These are phyloP conservation scores for Drosophila hydei DNA, from an alignment of 1,140 invertebrate genomes.

Conservation along the genomic window DNA sequence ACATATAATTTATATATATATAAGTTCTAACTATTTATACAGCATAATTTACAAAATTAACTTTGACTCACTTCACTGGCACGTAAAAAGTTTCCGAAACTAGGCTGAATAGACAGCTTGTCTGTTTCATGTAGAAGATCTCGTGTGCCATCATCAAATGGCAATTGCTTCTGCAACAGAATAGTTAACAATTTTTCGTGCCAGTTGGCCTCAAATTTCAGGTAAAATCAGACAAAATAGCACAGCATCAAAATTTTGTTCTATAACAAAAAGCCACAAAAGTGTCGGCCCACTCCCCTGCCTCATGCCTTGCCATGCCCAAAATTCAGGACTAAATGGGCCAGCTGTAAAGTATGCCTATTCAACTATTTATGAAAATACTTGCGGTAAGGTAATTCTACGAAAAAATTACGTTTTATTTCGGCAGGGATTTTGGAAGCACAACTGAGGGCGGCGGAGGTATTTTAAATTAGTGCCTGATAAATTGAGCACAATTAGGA, in stretches of 20 bases:
- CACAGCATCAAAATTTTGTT: constrained; percentile 44
- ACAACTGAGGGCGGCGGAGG: background rate
- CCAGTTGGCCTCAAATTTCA: constrained; percentile 53
- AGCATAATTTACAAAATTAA: background rate
- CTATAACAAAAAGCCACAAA: constrained; percentile 52
- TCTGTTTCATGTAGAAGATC: constrained; percentile 1
- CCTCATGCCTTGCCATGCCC: constrained; percentile 13
- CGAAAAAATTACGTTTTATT: constrained; percentile 31
- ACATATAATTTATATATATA: no score
- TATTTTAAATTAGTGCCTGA: constrained; percentile 22
- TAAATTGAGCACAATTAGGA: constrained; percentile 33
- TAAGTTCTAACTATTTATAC: no score
- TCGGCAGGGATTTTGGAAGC: constrained; percentile 15
- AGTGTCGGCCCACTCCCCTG: constrained; percentile 15
- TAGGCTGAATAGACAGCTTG: constrained; percentile 2
- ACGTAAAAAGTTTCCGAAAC: constrained; percentile 15
- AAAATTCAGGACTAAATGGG: constrained; percentile 10
- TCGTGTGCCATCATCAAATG: constrained; percentile 36
- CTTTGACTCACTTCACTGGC: constrained; percentile 11
- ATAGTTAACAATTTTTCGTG: constrained; percentile 51
- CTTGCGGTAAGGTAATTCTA: constrained; percentile 70
- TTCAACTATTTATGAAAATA: constrained; percentile 82
- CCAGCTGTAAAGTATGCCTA: constrained; percentile 56
- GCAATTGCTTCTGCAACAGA: constrained; percentile 52
- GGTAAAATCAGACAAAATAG: constrained; percentile 63